Percentiles rank a stretch among this genome's conserved stretches.
phyloP scores from a whole-genome alignment of 2,888 invertebrate genomes.

The Dynastes maya region DNA sequence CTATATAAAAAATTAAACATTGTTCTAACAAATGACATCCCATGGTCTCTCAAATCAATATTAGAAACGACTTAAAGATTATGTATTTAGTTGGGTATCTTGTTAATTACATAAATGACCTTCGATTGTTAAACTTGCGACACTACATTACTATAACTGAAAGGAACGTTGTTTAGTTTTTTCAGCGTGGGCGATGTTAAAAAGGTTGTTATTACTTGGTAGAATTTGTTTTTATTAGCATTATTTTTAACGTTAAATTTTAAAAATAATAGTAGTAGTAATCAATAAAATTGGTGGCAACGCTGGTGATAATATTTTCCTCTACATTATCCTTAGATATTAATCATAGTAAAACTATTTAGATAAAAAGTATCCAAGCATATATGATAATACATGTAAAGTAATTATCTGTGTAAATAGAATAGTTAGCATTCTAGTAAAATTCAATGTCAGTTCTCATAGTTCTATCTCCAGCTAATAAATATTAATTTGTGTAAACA shows the following conservation, averaged over 20 bases:
- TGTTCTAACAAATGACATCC: background rate
- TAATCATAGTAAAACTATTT: too few relatives aligned
- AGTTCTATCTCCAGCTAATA: background rate
- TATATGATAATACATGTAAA: background rate
- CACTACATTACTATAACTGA: conserved; percentile 10
- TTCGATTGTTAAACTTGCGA: conserved; percentile 42
- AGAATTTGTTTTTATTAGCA: too few relatives aligned
- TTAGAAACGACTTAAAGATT: background rate
- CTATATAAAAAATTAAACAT: background rate
- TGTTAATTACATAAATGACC: conserved; percentile 34
- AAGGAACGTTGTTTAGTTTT: background rate
- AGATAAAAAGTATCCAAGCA: too few relatives aligned
- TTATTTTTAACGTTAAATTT: too few relatives aligned
- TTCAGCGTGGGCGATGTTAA: background rate
- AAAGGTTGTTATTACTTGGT: too few relatives aligned
- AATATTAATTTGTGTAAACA: conserved; percentile 15
- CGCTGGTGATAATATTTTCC: background rate
- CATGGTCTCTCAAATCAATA: background rate
- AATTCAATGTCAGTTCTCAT: background rate
- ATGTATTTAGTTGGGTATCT: background rate
- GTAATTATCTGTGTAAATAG: background rate
- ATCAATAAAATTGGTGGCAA: too few relatives aligned
- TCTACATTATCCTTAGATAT: background rate
- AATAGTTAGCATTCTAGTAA: background rate
- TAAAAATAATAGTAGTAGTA: too few relatives aligned